A percentile compares a stretch with the other conserved stretches of the same genome.
These are phyloP conservation scores for Prionace glauca DNA, from an alignment of 2,797 vertebrate genomes.

Conservation along the genomic window DNA sequence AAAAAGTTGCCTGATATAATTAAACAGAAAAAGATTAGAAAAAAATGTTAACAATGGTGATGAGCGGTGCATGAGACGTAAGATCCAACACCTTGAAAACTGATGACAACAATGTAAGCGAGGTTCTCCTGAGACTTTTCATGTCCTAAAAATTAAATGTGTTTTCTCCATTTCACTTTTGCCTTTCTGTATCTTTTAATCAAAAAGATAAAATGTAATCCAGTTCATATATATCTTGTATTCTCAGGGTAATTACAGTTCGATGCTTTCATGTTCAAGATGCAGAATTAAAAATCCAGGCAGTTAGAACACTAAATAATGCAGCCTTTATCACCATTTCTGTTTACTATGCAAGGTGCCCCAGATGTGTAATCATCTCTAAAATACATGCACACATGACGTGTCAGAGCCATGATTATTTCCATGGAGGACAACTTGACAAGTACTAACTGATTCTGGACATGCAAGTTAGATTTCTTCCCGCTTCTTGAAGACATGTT, in stretches of 20 bases:
- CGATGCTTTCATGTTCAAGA: background rate
- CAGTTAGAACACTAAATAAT: background rate
- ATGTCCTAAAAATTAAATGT: background rate
- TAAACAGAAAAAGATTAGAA: too few relatives aligned
- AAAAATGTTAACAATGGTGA: too few relatives aligned
- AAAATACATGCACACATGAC: background rate
- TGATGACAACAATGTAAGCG: background rate
- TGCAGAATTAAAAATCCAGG: background rate
- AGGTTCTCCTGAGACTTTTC: background rate
- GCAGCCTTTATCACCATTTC: background rate
- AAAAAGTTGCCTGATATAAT: too few relatives aligned
- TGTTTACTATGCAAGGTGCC: background rate
- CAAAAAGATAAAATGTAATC: background rate
- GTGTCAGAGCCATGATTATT: background rate
- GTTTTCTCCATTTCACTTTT: background rate
- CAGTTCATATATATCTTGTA: too few relatives aligned
- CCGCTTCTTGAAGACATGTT: background rate
- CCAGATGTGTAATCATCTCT: constrained; percentile 21
- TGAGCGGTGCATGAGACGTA: too few relatives aligned
- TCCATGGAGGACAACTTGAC: background rate
- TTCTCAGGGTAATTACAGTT: background rate
- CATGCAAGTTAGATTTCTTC: constrained; percentile 4
- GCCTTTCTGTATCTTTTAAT: background rate
- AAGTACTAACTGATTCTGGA: background rate
- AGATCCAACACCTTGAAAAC: too few relatives aligned